phyloP scores from a whole-genome alignment of 2,888 invertebrate species.

The Lasioglossum vierecki region DNA sequence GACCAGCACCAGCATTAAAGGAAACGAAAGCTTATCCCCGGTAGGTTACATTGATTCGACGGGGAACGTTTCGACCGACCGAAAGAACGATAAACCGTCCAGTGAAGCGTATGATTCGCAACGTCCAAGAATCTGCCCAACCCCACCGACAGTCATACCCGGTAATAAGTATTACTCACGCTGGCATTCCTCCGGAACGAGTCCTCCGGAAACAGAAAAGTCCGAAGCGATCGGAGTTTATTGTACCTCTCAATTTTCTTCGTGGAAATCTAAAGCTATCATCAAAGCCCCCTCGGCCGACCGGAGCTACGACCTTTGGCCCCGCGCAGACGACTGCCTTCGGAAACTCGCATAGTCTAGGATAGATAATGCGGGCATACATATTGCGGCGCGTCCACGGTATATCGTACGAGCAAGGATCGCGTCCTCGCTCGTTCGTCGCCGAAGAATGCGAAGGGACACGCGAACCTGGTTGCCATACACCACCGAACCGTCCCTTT shows the following conservation, averaged over 20 bases:
- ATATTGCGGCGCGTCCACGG: constrained; percentile 51
- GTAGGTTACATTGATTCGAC: constrained; percentile 21
- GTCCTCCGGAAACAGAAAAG: constrained; percentile 31
- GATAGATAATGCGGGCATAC: constrained; percentile 67
- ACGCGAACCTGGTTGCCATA: constrained; percentile 55
- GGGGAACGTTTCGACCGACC: neutral
- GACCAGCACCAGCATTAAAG: neutral
- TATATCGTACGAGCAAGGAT: constrained; percentile 53
- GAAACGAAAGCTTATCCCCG: constrained; percentile 5
- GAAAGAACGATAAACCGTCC: constrained; percentile 23
- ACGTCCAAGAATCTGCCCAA: constrained; percentile 20
- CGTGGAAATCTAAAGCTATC: constrained; percentile 65
- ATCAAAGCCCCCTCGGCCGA: constrained; percentile 59
- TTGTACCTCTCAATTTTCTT: constrained; percentile 66
- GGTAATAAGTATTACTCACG: constrained; percentile 41
- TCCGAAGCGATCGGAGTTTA: constrained; percentile 45
- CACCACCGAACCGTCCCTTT: constrained; percentile 15
- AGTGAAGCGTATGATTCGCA: constrained; percentile 15
- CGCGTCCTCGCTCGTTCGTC: constrained; percentile 55
- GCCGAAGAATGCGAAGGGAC: constrained; percentile 61
- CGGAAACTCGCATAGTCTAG: constrained; percentile 59
- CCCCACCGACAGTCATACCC: constrained; percentile 6
- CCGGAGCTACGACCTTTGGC: constrained; percentile 61
- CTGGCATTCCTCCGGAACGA: constrained; percentile 10
- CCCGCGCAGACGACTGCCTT: constrained; percentile 52